A percentile compares a stretch with the other conserved stretches of the same genome.
phyloP scores from a whole-genome alignment of 2,888 invertebrate species.

The Drosophila colorata region DNA sequence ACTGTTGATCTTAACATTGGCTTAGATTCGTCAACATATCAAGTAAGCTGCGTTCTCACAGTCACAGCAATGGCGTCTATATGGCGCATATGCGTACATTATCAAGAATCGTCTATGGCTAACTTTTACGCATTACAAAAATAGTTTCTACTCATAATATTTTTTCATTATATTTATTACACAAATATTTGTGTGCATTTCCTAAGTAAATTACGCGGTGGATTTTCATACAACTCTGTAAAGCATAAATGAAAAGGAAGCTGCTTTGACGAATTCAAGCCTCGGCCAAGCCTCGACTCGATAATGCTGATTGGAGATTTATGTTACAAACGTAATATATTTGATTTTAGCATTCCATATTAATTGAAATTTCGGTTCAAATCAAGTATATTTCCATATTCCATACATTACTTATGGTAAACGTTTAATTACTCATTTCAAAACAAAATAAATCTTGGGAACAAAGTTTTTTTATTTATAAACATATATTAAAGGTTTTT shows the following conservation, averaged over 20 bases:
- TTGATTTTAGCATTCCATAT: too few species aligned
- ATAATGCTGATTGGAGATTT: too few species aligned
- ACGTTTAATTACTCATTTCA: not conserved
- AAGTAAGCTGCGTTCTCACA: constrained; percentile 18
- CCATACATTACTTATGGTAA: too few species aligned
- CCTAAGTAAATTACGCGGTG: not conserved
- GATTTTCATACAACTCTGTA: not conserved
- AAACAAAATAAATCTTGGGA: not conserved
- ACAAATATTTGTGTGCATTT: constrained; percentile 1
- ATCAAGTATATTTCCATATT: too few species aligned
- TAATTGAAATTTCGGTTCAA: too few species aligned
- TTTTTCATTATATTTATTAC: not conserved
- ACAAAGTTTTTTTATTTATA: not conserved
- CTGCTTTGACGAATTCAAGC: too few species aligned
- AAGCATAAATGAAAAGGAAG: too few species aligned
- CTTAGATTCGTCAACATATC: constrained; percentile 27
- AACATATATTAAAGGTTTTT: not conserved
- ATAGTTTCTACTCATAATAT: not conserved
- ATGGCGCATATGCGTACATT: not conserved
- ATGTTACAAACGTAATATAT: too few species aligned
- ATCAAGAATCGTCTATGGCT: not conserved
- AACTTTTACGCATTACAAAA: not conserved
- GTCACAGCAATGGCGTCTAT: not conserved
- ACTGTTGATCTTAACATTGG: constrained; percentile 51
- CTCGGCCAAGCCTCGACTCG: too few species aligned